Percentiles rank a stretch among this genome's conserved stretches.
Evolutionary conservation across 2,888 invertebrate species (phyloP).

Genomic region (Cryptocephalus moraei): DNA sequence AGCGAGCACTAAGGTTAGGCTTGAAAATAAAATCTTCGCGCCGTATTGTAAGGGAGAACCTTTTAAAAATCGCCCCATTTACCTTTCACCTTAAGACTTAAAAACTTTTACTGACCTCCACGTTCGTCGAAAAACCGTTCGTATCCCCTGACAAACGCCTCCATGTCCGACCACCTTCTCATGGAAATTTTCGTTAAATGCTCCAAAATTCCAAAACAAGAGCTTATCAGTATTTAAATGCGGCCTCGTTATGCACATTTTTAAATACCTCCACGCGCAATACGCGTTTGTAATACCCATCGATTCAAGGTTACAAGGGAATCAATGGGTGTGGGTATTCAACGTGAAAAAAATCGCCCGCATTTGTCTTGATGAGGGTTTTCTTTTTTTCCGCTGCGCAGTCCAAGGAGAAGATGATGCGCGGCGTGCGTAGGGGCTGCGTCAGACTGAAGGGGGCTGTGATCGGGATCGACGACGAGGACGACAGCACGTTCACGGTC

Average conservation of each 20-base stretch:
- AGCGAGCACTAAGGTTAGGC: too few species aligned
- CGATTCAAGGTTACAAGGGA: too few species aligned
- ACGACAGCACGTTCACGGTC: slow-evolving; percentile 98
- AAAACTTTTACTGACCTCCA: too few species aligned
- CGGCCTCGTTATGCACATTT: background rate
- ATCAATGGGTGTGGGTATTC: background rate
- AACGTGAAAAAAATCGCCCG: background rate
- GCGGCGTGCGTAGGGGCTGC: slow-evolving; percentile 92
- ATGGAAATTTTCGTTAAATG: background rate
- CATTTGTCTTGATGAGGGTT: too few species aligned
- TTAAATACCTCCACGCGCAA: background rate
- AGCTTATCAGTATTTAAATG: background rate
- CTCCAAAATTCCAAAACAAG: background rate
- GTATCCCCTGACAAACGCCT: too few species aligned
- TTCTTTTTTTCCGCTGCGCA: slow-evolving; percentile 43
- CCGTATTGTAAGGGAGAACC: too few species aligned
- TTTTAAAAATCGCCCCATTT: too few species aligned
- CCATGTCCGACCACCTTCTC: too few species aligned
- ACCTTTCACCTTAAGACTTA: too few species aligned
- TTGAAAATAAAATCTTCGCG: too few species aligned
- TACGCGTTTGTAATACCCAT: background rate
- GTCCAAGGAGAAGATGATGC: slow-evolving; percentile 98
- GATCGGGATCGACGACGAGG: slow-evolving; percentile 98
- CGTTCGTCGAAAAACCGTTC: too few species aligned
- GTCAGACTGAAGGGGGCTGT: slow-evolving; percentile 95